Percentiles rank a stretch among this genome's conserved stretches.
Conservation (phyloP, 2,888 invertebrate genomes). For the Timandra comae region DNA sequence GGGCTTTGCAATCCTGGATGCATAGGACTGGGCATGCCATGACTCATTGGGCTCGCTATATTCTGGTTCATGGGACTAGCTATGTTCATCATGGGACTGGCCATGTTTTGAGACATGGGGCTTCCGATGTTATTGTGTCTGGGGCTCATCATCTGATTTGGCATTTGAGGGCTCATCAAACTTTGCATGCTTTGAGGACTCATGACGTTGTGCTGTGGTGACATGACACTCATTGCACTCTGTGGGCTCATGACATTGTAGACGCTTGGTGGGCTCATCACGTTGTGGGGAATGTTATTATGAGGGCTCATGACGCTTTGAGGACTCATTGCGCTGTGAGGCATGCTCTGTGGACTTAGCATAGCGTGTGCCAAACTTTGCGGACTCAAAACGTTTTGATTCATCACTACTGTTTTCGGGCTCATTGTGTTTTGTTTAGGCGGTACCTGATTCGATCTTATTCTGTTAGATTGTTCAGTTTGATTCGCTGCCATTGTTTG, state of each 20-base stretch:
- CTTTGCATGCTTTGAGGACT: constrained; percentile 61
- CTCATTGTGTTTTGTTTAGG: constrained; percentile 55
- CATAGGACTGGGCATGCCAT: constrained; percentile 67
- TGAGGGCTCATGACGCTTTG: constrained; percentile 70
- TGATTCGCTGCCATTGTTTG: constrained; percentile 66
- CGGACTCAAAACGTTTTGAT: constrained; percentile 60
- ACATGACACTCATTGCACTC: constrained; percentile 39
- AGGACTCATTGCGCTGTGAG: constrained; percentile 63
- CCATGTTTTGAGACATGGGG: constrained; percentile 52
- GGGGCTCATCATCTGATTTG: constrained; percentile 69
- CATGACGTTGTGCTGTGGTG: constrained; percentile 51
- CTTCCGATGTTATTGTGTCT: constrained; percentile 54
- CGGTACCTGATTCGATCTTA: constrained; percentile 52
- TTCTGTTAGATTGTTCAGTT: constrained; percentile 54
- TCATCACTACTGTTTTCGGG: constrained; percentile 61
- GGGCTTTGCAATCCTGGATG: constrained; percentile 63
- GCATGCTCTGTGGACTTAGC: constrained; percentile 66
- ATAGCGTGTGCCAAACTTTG: constrained; percentile 62
- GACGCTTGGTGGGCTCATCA: constrained; percentile 44
- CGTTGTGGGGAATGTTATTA: constrained; percentile 47
- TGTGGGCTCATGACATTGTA: constrained; percentile 69
- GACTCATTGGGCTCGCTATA: constrained; percentile 58
- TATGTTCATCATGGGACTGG: constrained; percentile 49
- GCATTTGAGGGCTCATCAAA: constrained; percentile 67
- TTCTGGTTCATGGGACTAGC: constrained; percentile 49